Conservation (phyloP, 1,140 invertebrate species). For the Drosophila willistoni region DNA sequence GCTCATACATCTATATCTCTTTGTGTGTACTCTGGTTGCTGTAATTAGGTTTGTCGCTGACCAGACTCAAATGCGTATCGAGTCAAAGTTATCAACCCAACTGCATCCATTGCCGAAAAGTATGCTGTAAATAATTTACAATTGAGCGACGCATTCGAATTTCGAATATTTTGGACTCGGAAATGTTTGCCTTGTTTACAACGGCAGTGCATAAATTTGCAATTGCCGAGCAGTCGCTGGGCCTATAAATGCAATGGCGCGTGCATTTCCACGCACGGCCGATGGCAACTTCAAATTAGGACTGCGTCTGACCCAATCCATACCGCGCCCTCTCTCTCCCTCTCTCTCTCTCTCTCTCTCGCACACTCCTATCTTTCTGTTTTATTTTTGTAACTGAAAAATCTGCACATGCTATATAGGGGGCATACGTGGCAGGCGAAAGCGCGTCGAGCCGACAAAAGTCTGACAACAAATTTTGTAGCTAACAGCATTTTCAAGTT, state of each 20-base stretch:
- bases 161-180: slow-evolving; percentile 58
- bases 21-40: slow-evolving; percentile 49
- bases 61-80: slow-evolving; percentile 39
- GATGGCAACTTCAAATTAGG: slow-evolving; percentile 38
- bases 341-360: background rate
- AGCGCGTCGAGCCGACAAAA: slow-evolving; percentile 44
- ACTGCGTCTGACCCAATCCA: slow-evolving; percentile 29
- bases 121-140: slow-evolving; percentile 77
- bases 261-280: slow-evolving; percentile 41
- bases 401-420: slow-evolving; percentile 40
- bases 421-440: background rate
- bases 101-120: slow-evolving; percentile 39
- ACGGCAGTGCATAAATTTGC: slow-evolving; percentile 78
- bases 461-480: slow-evolving; percentile 75
- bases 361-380: background rate
- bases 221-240: slow-evolving; percentile 63
- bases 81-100: slow-evolving; percentile 27
- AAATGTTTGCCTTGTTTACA: slow-evolving; percentile 80
- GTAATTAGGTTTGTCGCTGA: slow-evolving; percentile 77
- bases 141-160: slow-evolving; percentile 57
- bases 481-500: slow-evolving; percentile 81
- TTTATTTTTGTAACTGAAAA: slow-evolving; percentile 16
- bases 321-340: background rate
- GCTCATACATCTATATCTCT: background rate
- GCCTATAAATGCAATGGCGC: slow-evolving; percentile 46